Evolutionary conservation across 2,113 vertebrate species (phyloP), one percentile per base, ranked within the genome.

Genomic region (Hepsetus odoe): DNA sequence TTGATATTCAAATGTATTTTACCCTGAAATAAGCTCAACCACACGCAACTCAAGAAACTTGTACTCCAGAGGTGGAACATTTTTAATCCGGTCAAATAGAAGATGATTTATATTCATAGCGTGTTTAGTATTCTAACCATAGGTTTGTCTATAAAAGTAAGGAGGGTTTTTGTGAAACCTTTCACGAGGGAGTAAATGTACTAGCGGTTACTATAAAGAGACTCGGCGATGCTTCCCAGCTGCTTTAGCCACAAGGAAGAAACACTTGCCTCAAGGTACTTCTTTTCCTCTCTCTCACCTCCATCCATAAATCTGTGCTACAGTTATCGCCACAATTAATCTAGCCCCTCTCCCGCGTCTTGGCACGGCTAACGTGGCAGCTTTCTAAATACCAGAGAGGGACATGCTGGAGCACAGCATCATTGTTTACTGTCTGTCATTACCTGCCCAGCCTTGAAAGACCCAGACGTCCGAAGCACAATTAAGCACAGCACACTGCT

Each of bases 241-340:
- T 62, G 16, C 24, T 62, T 32, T 28, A 59, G 4, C 33, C 59
- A 62, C 30, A 62, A 9, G 28, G 59, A 58, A 13, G 24, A 4
- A 3, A 58, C 1, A 53, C 58, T 32, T 12, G 4, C 58, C 58
- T 32, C 3, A 4, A 33, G 28, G 30, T 62, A 13, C 59, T 32
- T 61, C 28, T 46, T 16, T 68, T 51, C 30, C 51, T 28, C n/a
- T 1, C 62, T 40, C 18, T 30, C 64, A 18, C n/a, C 77, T 53
- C 24, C 6, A 83, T 40, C 73, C 30, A 76, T 83, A 76, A 83
- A 80, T 76, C 68, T 80, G 81, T 22, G 74, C 73, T 68, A 55
- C 61, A 68, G 78, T 68, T 79, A 76, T 80, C 64, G 62, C 56
- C 44, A 62, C 73, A 83, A 73, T 76, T 80, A 72, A 80, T 80